phyloP scores from a whole-genome alignment of 1,140 invertebrate species.

The Diabrotica undecimpunctata region DNA sequence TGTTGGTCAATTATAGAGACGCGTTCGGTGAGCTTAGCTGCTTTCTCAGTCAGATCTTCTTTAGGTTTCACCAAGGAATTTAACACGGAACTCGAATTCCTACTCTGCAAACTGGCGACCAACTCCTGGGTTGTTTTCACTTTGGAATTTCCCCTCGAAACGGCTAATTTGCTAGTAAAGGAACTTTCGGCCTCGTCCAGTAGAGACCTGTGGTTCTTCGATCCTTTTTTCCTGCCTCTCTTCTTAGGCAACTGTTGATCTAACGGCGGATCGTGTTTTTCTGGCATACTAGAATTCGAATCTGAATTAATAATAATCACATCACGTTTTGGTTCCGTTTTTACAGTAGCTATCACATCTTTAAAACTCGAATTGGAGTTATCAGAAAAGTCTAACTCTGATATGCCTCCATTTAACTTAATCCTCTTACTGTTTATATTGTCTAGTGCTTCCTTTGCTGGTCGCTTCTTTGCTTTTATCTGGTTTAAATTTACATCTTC shows the following conservation, averaged over 20 bases:
- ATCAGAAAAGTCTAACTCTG: slow-evolving; percentile 42
- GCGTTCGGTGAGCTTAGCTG: slow-evolving; percentile 45
- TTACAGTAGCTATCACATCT: slow-evolving; percentile 36
- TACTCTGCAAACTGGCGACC: slow-evolving; percentile 71
- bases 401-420: slow-evolving; percentile 37
- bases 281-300: slow-evolving; percentile 45
- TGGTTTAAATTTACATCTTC: slow-evolving; percentile 28
- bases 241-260: slow-evolving; percentile 53
- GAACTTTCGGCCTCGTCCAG: slow-evolving; percentile 53
- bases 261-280: slow-evolving; percentile 33
- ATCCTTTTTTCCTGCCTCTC: slow-evolving; percentile 67
- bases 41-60: slow-evolving; percentile 44
- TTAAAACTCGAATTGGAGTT: slow-evolving; percentile 47
- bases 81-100: slow-evolving; percentile 43
- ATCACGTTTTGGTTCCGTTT: slow-evolving; percentile 30
- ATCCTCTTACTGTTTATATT: slow-evolving; percentile 28
- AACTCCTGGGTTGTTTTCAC: slow-evolving; percentile 83
- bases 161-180: slow-evolving; percentile 62
- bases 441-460: slow-evolving; percentile 25
- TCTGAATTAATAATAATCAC: slow-evolving; percentile 45
- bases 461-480: slow-evolving; percentile 28
- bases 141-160: slow-evolving; percentile 63
- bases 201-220: slow-evolving; percentile 57
- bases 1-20: slow-evolving; percentile 47
- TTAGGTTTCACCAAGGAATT: slow-evolving; percentile 28